A percentile compares a stretch with the other conserved stretches of the same genome.
Evolutionary conservation across 2,113 vertebrate genomes (phyloP).

Genomic region (Seriola dumerili): DNA sequence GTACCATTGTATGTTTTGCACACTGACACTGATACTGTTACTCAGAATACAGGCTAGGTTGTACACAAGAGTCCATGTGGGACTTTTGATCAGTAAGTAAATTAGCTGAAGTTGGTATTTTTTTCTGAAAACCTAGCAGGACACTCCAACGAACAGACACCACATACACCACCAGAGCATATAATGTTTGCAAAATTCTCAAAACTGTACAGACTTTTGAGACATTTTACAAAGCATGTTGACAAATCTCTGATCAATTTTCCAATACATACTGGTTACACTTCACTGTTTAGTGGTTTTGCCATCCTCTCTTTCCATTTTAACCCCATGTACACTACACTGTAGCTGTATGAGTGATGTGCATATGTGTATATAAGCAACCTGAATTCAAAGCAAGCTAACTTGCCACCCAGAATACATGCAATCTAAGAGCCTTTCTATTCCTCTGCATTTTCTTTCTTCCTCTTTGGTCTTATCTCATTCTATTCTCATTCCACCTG

Average conservation of each 20-base stretch:
- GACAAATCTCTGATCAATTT: neutral
- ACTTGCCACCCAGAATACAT: slow-evolving; percentile 25
- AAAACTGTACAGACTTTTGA: neutral
- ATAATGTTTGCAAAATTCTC: neutral
- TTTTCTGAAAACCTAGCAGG: neutral
- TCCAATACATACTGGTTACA: neutral
- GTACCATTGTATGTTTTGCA: too few species aligned
- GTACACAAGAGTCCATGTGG: too few species aligned
- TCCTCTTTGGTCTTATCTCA: slow-evolving; percentile 31
- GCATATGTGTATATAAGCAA: slow-evolving; percentile 14
- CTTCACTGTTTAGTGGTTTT: neutral
- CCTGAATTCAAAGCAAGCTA: slow-evolving; percentile 35
- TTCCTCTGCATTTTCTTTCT: slow-evolving; percentile 36
- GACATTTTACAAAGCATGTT: neutral
- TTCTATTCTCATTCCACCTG: slow-evolving; percentile 45
- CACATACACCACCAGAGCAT: neutral
- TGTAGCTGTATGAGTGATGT: neutral
- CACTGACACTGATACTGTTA: too few species aligned
- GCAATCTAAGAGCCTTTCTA: slow-evolving; percentile 24
- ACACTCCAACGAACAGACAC: neutral
- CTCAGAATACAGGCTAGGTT: too few species aligned
- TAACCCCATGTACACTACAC: slow-evolving; percentile 4
- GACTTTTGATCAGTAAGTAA: too few species aligned
- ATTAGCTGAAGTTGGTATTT: neutral
- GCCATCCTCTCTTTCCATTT: slow-evolving; percentile 1